Conservation (phyloP, 1,140 invertebrate genomes). For the Kradibia gibbosae region DNA sequence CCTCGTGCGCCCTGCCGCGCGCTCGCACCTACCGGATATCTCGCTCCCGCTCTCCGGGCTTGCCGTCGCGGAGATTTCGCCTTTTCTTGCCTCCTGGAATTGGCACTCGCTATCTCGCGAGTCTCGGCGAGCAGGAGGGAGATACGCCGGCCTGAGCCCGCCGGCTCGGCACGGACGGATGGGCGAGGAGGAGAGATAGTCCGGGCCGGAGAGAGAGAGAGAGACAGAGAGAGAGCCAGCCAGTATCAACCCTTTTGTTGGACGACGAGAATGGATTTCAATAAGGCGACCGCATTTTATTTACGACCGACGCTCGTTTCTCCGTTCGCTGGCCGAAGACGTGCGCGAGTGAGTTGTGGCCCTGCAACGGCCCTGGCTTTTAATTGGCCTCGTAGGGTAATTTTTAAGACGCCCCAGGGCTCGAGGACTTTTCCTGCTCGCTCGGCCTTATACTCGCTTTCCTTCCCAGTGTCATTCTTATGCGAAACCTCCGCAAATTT, state of each 20-base stretch:
- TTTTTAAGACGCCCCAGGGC: neutral
- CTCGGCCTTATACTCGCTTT: too few species aligned
- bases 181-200: neutral
- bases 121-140: neutral
- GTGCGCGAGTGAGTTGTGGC: neutral
- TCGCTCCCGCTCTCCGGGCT: neutral
- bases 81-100: conserved; percentile 43
- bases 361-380: neutral
- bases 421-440: neutral
- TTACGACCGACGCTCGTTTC: conserved; percentile 26
- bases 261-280: conserved; percentile 41
- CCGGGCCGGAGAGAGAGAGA: neutral
- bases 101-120: conserved; percentile 41
- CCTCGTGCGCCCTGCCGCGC: conserved; percentile 21
- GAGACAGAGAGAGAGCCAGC: neutral
- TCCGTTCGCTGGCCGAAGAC: neutral
- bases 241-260: conserved; percentile 43
- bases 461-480: too few species aligned
- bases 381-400: neutral
- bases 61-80: conserved; percentile 8
- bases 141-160: too few species aligned
- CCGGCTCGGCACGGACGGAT: too few species aligned
- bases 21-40: conserved; percentile 4
- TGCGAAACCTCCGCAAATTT: too few species aligned
- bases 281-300: conserved; percentile 42